Conservation (phyloP, 2,113 vertebrate species). For the Thymallus thymallus region DNA sequence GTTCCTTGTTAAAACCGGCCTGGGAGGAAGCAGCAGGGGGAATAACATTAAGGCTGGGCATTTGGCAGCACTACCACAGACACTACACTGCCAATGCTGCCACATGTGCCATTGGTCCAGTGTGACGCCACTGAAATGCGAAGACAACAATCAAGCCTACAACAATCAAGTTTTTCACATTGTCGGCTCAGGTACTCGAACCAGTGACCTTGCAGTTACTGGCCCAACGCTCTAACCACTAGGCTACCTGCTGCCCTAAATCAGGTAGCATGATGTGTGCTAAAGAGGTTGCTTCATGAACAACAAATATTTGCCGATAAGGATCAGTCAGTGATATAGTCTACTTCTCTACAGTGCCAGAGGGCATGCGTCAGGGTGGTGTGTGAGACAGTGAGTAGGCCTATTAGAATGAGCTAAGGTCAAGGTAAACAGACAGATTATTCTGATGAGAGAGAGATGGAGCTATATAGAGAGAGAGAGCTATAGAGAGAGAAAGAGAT, state of each 20-base stretch:
- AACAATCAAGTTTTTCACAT: too few relatives aligned
- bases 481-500: not conserved
- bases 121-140: not conserved
- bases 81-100: not conserved
- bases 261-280: too few relatives aligned
- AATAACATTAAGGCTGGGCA: not conserved
- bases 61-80: constrained; percentile 20
- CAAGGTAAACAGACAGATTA: not conserved
- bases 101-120: not conserved
- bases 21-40: not conserved
- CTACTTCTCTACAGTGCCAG: not conserved
- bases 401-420: not conserved
- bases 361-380: not conserved
- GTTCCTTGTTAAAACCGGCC: constrained; percentile 13
- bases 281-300: not conserved
- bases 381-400: not conserved
- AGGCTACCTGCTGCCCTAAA: too few relatives aligned
- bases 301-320: not conserved
- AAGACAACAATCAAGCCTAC: not conserved
- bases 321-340: not conserved
- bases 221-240: too few relatives aligned
- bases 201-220: too few relatives aligned
- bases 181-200: too few relatives aligned
- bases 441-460: not conserved
- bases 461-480: not conserved